phyloP scores from a whole-genome alignment of 2,113 vertebrate genomes.

The Silurus glanis region DNA sequence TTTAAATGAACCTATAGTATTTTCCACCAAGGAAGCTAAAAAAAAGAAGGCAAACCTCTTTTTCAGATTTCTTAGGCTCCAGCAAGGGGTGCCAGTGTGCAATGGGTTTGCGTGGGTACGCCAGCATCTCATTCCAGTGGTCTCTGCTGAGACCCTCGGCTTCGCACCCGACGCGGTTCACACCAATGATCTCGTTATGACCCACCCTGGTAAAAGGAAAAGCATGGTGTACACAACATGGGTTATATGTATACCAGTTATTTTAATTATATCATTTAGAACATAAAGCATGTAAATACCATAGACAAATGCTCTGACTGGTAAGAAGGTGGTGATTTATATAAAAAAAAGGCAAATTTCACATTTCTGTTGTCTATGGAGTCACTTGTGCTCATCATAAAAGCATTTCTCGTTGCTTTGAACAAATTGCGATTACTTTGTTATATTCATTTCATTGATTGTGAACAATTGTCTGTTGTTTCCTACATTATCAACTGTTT shows the following conservation, averaged over 20 bases:
- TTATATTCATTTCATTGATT: too few relatives aligned
- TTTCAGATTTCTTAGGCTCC: slow-evolving; percentile 96
- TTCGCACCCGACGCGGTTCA: slow-evolving; percentile 84
- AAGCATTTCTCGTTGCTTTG: too few relatives aligned
- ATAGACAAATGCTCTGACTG: too few relatives aligned
- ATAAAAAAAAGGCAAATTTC: too few relatives aligned
- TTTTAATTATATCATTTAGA: not conserved
- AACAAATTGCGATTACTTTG: too few relatives aligned
- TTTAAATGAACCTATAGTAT: not conserved
- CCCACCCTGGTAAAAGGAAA: slow-evolving; percentile 80
- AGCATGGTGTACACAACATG: not conserved
- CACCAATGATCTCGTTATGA: slow-evolving; percentile 96
- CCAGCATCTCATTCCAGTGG: slow-evolving; percentile 99
- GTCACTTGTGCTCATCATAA: too few relatives aligned
- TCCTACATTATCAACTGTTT: too few relatives aligned
- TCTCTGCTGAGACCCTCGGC: slow-evolving; percentile 92
- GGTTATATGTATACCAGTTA: not conserved
- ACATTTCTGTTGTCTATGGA: too few relatives aligned
- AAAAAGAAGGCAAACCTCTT: slow-evolving; percentile 78
- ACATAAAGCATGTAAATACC: not conserved
- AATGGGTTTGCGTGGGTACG: slow-evolving; percentile 94
- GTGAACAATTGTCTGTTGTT: too few relatives aligned
- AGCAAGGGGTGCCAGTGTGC: slow-evolving; percentile 95
- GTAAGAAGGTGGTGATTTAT: too few relatives aligned
- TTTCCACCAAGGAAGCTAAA: not conserved